Evolutionary conservation across 2,797 vertebrate genomes (phyloP), one percentile per base, ranked within the genome.

Genomic region (Pseudopleuronectes americanus): DNA sequence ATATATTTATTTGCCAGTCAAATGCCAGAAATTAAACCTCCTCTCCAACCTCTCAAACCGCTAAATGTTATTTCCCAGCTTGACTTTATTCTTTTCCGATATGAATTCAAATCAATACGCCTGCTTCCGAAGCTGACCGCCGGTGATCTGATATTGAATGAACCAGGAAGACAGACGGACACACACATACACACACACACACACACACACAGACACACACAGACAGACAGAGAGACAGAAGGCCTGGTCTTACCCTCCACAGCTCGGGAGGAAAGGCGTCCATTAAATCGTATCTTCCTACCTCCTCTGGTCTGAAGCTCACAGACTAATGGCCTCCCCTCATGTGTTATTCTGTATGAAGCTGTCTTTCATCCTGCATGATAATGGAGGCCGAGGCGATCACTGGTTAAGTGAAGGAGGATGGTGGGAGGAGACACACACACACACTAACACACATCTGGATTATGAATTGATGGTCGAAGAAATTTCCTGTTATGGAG

Each of bases 271-370:
- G 81, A 84, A 82, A 87, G 31, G 24, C 28, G 6, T 89, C 90
- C 89, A 93, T 92, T 92, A 92, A 89, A 84, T 71, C 80, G 83
- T 84, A 88, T 91, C 92, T 85, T 90, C 76, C 85, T 84, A 83
- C 77, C 81, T 88, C 84, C 76, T 77, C 85, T 87, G 84, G 86
- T 90, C 80, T 89, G 83, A 84, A 85, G 86, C 72, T 80, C 59
- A 74, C 76, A 71, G 58, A 48, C 26, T 91, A 93, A 91, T 92
- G 86, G 90, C 82, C 79, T 87, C 75, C 52, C 80, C 83, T 92
- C 90, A 93, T 93, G 88, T 89, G 62, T 90, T 91, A 93, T 93
- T 92, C 90, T 88, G 75, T 92, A 79, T 91, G 91, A 93, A 90
- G 88, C 64, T 54, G 65, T 77, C 78, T 89, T 88, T 90, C 80